Conservation (phyloP, 2,797 vertebrate species). For the Tadarida brasiliensis region DNA sequence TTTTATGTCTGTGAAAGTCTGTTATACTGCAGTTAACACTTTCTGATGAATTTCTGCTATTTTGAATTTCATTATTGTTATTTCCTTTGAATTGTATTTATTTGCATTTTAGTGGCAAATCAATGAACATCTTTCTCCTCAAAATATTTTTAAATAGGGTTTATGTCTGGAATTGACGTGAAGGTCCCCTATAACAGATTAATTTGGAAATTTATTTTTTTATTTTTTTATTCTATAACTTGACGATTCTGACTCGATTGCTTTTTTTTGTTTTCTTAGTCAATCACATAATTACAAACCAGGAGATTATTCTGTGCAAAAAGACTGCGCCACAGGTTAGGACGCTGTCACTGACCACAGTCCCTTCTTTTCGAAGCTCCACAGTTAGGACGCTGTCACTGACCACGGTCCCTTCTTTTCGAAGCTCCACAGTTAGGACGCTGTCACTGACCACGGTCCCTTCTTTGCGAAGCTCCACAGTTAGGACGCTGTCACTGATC, state of each 20-base stretch:
- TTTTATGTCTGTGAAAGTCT: neutral
- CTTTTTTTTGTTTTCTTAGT: conserved; percentile 80
- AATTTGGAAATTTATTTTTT: conserved; percentile 50
- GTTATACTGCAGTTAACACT: neutral
- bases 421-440: no score
- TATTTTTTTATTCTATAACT: neutral
- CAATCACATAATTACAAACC: conserved; percentile 83
- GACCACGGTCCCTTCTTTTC: no score
- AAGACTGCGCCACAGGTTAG: conserved; percentile 82
- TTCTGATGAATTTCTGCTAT: neutral
- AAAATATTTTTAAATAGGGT: neutral
- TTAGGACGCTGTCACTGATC: no score
- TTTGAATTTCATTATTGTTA: neutral
- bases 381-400: no score
- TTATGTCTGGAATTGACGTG: neutral
- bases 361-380: conserved; percentile 78
- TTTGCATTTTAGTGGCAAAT: neutral
- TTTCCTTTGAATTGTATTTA: neutral
- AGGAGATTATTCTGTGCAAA: conserved; percentile 76
- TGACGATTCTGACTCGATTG: conserved; percentile 75
- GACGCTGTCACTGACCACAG: conserved; percentile 82
- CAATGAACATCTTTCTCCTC: neutral
- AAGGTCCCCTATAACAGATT: neutral
- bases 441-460: no score
- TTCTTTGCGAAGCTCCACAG: no score